phyloP scores from a whole-genome alignment of 1,140 invertebrate genomes.

The Cheumatopsyche charites region DNA sequence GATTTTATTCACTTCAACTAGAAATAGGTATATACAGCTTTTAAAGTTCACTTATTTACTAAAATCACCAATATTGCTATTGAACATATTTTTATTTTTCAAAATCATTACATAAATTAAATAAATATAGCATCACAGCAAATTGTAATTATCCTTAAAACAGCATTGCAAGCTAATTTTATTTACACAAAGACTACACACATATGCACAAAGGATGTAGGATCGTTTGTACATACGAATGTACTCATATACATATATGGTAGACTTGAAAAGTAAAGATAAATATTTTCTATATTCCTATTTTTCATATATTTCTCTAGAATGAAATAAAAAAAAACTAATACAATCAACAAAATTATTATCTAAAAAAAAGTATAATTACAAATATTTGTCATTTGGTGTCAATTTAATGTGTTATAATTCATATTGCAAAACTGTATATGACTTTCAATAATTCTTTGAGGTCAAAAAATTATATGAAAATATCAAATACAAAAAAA shows the following conservation, averaged over 20 bases:
- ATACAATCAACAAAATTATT: no score
- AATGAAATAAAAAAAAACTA: no score
- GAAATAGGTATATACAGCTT: neutral
- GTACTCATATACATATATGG: neutral
- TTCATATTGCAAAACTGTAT: no score
- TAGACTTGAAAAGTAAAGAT: neutral
- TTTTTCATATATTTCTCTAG: no score
- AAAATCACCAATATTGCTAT: constrained; percentile 22
- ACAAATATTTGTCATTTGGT: no score
- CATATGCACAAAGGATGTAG: neutral
- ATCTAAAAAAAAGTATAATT: no score
- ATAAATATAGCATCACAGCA: constrained; percentile 48
- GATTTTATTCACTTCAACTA: neutral
- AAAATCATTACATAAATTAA: constrained; percentile 29
- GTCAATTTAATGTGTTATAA: no score
- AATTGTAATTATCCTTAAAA: constrained; percentile 43
- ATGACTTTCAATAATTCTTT: no score
- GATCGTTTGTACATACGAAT: neutral
- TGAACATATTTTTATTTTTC: constrained; percentile 15
- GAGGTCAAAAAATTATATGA: no score
- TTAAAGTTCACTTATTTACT: constrained; percentile 8
- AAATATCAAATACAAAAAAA: no score
- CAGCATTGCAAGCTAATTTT: constrained; percentile 43
- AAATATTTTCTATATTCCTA: no score
- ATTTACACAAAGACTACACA: constrained; percentile 28